Percentiles rank a stretch among this genome's conserved stretches.
phyloP scores from a whole-genome alignment of 1,140 invertebrate species.

The Octopus sinensis region DNA sequence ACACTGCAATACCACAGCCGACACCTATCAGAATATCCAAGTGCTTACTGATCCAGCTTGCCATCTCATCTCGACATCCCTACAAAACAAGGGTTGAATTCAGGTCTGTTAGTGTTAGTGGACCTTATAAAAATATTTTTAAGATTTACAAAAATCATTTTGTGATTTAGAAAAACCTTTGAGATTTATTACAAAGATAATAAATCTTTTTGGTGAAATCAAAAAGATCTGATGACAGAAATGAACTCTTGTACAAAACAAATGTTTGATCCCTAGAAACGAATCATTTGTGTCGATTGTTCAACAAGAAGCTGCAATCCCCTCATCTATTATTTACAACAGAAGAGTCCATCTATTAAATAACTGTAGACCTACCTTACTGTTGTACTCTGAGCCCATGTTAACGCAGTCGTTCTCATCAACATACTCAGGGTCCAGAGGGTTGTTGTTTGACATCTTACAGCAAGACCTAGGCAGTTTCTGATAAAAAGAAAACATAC shows the following conservation, averaged over 20 bases:
- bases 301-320: no score
- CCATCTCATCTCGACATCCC: conserved; percentile 15
- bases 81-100: conserved; percentile 8
- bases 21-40: conserved; percentile 21
- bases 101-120: background rate
- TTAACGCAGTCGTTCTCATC: background rate
- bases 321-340: background rate
- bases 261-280: no score
- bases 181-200: no score
- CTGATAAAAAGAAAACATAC: background rate
- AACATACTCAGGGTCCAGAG: background rate
- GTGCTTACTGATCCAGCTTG: background rate
- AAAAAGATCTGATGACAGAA: no score
- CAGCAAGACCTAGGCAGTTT: conserved; percentile 1
- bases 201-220: no score
- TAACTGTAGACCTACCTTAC: conserved; percentile 8
- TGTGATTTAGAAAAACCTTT: no score
- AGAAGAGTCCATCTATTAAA: background rate
- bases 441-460: background rate
- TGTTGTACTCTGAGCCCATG: conserved; percentile 4
- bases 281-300: no score
- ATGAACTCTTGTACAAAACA: no score
- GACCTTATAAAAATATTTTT: no score
- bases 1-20: conserved; percentile 17
- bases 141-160: no score